Conservation (phyloP, 2,113 vertebrate genomes). For the Bolborhynchus lineola region DNA sequence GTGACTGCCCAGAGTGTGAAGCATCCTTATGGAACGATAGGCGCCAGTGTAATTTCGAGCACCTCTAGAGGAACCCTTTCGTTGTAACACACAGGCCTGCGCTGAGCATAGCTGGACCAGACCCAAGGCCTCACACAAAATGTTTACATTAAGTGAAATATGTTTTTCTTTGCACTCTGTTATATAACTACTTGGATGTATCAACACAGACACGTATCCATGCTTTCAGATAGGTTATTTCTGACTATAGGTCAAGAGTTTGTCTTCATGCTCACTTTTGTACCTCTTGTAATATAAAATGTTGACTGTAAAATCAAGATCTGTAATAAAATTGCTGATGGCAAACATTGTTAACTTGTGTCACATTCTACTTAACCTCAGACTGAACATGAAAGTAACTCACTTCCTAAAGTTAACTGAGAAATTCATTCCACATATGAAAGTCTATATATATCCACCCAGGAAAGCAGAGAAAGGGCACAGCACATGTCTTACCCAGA, state of each 20-base stretch:
- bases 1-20: neutral
- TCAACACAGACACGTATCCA: neutral
- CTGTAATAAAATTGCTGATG: neutral
- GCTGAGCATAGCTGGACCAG: neutral
- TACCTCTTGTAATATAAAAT: neutral
- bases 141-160: conserved; percentile 14
- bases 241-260: neutral
- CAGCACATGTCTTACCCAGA: rapidly evolving
- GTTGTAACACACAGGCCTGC: neutral
- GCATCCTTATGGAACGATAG: neutral
- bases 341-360: neutral
- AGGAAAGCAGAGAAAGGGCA: neutral
- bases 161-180: neutral
- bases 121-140: neutral
- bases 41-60: neutral
- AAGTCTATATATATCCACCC: neutral
- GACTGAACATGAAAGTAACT: neutral
- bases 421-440: neutral
- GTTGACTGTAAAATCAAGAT: neutral
- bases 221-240: neutral
- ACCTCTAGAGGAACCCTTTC: neutral
- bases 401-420: neutral
- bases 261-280: neutral
- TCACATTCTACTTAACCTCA: neutral
- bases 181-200: neutral